Evolutionary conservation across 1,140 invertebrate genomes (phyloP), one percentile per base, ranked within the genome.

Genomic region (Fopius arisanus): DNA sequence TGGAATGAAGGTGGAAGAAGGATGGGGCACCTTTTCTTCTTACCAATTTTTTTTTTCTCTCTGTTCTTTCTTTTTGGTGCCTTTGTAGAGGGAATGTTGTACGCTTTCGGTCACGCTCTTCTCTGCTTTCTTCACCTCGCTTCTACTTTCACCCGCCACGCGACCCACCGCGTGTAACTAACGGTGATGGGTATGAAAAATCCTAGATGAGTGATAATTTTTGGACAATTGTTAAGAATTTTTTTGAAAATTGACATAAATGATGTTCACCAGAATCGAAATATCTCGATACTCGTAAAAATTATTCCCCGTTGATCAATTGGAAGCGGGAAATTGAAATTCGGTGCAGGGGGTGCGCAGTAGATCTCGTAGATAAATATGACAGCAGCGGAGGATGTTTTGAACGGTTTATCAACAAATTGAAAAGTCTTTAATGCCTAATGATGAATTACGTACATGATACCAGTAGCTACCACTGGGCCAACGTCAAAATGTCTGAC

Each of bases 121-220:
- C 77, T 74, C 73, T 74, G 37, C 77, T 76, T 79, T 78, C 68
- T 73, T 75, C 78, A 16, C 16, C 78, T 79, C 76, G 80, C 78
- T 75, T 75, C 78, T 73, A 74, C 71, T 77, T 78, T 76, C 75
- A 77, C 79, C 78, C 76, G 80, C 80, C 80, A 81, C 78, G 80
- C 79, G 80, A 81, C 80, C 19, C 73, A 83, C 80, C 84, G 85
- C 82, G 83, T 86, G 84, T 80, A 76, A 76, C 73, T 72, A 78
- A 78, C 75, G 79, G 80, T 84, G 81, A 85, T 77, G 78, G 75
- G 80, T 78, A 77, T 78, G 37, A 75, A 80, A 84, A 82, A 81
- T 81, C 82, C 78, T 65, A 41, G 67, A 33, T 54, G 54, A 68
- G 65, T 16, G 72, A 68, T 62, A 31, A 43, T 16, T 54, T 40